Percentiles rank a stretch among this genome's conserved stretches.
Conservation (phyloP, 1,140 invertebrate species). For the Drosophila lacteicornis region DNA sequence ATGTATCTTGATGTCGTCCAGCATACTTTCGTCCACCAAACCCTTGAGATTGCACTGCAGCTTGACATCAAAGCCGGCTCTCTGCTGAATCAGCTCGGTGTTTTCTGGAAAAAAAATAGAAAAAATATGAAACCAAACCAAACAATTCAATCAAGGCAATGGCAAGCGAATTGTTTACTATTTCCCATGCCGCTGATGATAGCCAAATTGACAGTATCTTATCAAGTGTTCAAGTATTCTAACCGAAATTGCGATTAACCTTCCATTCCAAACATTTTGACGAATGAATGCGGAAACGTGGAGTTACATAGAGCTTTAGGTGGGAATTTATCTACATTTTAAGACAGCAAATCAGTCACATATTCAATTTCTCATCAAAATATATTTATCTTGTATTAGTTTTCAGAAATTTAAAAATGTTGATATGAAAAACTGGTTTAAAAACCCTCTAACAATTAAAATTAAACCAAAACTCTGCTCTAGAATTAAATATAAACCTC, state of each 20-base stretch:
- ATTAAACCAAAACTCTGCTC: neutral
- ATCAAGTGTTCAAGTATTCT: conserved; percentile 41
- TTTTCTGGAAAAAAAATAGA: conserved; percentile 58
- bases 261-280: conserved; percentile 40
- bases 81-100: conserved; percentile 76
- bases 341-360: neutral
- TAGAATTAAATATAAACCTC: too few species aligned
- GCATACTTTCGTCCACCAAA: conserved; percentile 59
- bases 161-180: conserved; percentile 44
- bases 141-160: conserved; percentile 48
- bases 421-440: neutral
- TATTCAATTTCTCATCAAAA: neutral
- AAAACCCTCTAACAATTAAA: too few species aligned
- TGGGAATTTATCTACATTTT: neutral
- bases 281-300: conserved; percentile 32
- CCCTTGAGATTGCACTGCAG: conserved; percentile 76
- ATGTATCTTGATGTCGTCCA: conserved; percentile 68
- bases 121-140: conserved; percentile 14
- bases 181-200: conserved; percentile 36
- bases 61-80: conserved; percentile 68
- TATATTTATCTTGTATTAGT: neutral
- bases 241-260: conserved; percentile 42
- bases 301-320: conserved; percentile 2
- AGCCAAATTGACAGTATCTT: conserved; percentile 64
- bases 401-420: neutral